Evolutionary conservation across 2,113 vertebrate genomes (phyloP).

Genomic region (Elanoides forficatus): DNA sequence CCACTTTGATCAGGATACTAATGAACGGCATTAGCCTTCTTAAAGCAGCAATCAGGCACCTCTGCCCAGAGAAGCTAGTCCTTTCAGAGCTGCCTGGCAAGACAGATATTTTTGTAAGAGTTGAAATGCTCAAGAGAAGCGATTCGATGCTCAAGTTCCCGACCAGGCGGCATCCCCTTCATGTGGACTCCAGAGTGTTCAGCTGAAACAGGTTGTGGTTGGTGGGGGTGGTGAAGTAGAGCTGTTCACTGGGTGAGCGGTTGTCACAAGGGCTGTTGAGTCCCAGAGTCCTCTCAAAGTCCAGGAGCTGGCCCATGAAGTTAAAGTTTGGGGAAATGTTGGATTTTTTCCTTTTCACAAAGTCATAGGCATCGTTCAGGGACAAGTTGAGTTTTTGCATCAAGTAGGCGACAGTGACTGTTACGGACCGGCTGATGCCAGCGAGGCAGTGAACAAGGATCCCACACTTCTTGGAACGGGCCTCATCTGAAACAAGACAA

Average conservation of each 20-base stretch:
- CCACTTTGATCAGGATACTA: slow-evolving; percentile 58
- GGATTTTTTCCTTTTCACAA: slow-evolving; percentile 98
- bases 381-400: slow-evolving; percentile 99
- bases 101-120: slow-evolving; percentile 42
- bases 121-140: slow-evolving; percentile 73
- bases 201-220: slow-evolving; percentile 97
- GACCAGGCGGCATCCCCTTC: slow-evolving; percentile 67
- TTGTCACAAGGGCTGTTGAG: slow-evolving; percentile 96
- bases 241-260: slow-evolving; percentile 85
- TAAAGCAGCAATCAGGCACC: slow-evolving; percentile 63
- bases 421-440: slow-evolving; percentile 96
- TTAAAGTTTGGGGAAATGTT: slow-evolving; percentile 99
- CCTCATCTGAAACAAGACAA: slow-evolving; percentile 87
- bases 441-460: slow-evolving; percentile 98
- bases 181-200: slow-evolving; percentile 95
- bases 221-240: slow-evolving; percentile 97
- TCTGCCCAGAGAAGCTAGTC: slow-evolving; percentile 58
- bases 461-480: slow-evolving; percentile 96
- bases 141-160: slow-evolving; percentile 44
- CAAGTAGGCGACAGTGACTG: slow-evolving; percentile 97
- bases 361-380: slow-evolving; percentile 97
- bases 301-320: slow-evolving; percentile 99
- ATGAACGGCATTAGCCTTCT: slow-evolving; percentile 35
- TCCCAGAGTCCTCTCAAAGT: slow-evolving; percentile 98
- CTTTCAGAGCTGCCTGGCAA: slow-evolving; percentile 62